Evolutionary conservation across 2,888 invertebrate genomes (phyloP), one percentile per base, ranked within the genome.

Genomic region (Conops quadrifasciatus): DNA sequence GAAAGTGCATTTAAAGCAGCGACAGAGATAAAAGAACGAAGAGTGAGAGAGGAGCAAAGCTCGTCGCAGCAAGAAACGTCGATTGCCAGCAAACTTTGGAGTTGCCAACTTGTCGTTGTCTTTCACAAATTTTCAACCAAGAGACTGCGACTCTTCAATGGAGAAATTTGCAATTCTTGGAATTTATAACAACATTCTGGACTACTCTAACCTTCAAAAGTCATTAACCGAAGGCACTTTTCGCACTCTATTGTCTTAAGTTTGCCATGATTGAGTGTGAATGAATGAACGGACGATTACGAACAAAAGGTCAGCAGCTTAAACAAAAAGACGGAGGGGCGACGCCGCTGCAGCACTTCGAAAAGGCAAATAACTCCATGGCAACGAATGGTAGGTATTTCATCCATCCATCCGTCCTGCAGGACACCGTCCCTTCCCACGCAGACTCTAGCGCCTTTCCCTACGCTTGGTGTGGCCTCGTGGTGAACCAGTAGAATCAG

Each of bases 401-500:
- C 56, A 19, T 51, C 16, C 51, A 51, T 51, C 51, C 16, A n/a
- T 21, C 16, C 51, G n/a, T 51, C 51, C 16, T 21, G 7, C 1
- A 13, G 58, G 26, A 24, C 11, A 49, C 15, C 49, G 19, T 15
- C 49, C 15, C 11, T 11, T 11, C 45, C 7, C 9, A 43, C 45
- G 13, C 21, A 3, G 2, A 36, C 56, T 66, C 24, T 24, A 19
- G 19, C 19, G 30, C n/a, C 1, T 3, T 3, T 13, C 24, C 2
- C n/a, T n/a, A 26, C 47, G 15, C 21, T 36, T 19, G 70, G 71
- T 71, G 73, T 74, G 75, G 75, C 76, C 73, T 73, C 73, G 73
- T 69, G 75, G 75, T 76, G 72, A 73, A 74, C 73, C 76, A 75
- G 67, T 72, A 72, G 71, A 75, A 75, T 68, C 73, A 66, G 60